Evolutionary conservation across 2,888 invertebrate genomes (phyloP).

Genomic region (Heliconius charithonia): DNA sequence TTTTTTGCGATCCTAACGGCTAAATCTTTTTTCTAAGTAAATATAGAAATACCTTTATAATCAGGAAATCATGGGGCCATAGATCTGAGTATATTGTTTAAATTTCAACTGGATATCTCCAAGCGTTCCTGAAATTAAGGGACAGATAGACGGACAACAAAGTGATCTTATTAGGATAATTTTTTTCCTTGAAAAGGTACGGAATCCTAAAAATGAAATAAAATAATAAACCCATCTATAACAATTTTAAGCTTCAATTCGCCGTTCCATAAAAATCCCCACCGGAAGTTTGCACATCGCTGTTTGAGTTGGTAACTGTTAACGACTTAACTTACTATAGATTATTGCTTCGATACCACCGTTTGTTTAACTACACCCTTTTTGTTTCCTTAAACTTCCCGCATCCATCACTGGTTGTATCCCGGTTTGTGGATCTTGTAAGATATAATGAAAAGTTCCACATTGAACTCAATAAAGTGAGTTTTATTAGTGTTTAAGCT

Average conservation of each 20-base stretch:
- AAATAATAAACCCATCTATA: neutral
- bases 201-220: too few relatives aligned
- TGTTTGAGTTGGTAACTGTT: constrained; percentile 56
- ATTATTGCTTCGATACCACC: constrained; percentile 52
- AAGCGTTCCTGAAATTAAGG: too few relatives aligned
- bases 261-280: constrained; percentile 48
- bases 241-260: neutral
- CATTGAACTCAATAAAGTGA: constrained; percentile 4
- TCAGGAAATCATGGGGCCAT: too few relatives aligned
- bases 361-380: constrained; percentile 48
- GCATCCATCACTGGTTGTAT: constrained; percentile 42
- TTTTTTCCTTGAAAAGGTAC: too few relatives aligned
- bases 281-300: constrained; percentile 54
- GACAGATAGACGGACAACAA: too few relatives aligned
- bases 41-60: too few relatives aligned
- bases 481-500: neutral
- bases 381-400: constrained; percentile 45
- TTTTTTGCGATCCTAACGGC: too few relatives aligned
- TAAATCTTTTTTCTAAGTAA: too few relatives aligned
- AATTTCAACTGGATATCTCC: too few relatives aligned
- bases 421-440: constrained; percentile 23
- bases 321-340: constrained; percentile 57
- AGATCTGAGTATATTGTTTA: too few relatives aligned
- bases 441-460: constrained; percentile 16
- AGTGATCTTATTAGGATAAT: too few relatives aligned